A percentile compares a stretch with the other conserved stretches of the same genome.
Evolutionary conservation across 2,888 invertebrate genomes (phyloP).

Genomic region (Ethmia dodecea): DNA sequence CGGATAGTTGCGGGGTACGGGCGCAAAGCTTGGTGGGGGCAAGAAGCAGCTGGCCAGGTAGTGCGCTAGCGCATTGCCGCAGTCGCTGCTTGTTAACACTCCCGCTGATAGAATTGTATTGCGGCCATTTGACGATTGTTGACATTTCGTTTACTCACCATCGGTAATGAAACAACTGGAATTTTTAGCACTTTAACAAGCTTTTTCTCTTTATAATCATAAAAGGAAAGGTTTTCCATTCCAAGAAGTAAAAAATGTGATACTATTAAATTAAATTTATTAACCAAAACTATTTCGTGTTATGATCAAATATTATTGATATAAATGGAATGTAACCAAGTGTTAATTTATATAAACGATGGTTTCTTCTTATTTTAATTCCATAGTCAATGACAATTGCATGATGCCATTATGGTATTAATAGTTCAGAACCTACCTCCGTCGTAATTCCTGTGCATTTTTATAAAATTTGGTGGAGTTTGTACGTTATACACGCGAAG

Average conservation of each 20-base stretch:
- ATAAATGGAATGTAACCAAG: constrained; percentile 1
- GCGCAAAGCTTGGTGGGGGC: constrained; percentile 56
- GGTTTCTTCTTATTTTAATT: no score
- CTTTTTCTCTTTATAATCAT: constrained; percentile 12
- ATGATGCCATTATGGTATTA: no score
- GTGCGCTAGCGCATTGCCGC: constrained; percentile 61
- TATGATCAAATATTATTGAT: constrained; percentile 1
- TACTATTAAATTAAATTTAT: constrained; percentile 3
- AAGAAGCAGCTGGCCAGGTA: constrained; percentile 46
- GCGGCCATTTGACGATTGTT: constrained; percentile 50
- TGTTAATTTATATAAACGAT: no score
- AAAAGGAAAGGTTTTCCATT: constrained; percentile 1
- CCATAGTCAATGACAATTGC: no score
- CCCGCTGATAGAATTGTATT: constrained; percentile 58
- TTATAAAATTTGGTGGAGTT: constrained; percentile 4
- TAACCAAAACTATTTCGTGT: constrained; percentile 1
- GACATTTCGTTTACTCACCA: constrained; percentile 41
- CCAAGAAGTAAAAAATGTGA: not conserved
- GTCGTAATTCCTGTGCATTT: no score
- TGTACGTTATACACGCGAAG: constrained; percentile 20
- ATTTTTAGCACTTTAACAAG: constrained; percentile 20
- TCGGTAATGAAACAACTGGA: constrained; percentile 28
- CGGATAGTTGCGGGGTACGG: constrained; percentile 58
- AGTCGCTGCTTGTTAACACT: constrained; percentile 72
- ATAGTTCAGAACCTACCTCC: no score